These are phyloP conservation scores for Trissolcus brochymenae DNA, from an alignment of 2,888 invertebrate genomes.

Conservation along the genomic window DNA sequence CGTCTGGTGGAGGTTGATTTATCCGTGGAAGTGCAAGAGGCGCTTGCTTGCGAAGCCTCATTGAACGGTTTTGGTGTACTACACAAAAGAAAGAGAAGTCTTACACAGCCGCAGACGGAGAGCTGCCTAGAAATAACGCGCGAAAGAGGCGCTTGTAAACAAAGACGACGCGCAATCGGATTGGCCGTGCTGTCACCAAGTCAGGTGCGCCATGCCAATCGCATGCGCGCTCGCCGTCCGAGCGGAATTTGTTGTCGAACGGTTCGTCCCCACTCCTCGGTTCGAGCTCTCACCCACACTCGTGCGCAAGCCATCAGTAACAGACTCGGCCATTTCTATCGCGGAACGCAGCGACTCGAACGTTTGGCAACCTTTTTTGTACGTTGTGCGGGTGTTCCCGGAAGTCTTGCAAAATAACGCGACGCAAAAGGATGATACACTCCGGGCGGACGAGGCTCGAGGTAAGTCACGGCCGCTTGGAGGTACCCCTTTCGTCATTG, in stretches of 20 bases:
- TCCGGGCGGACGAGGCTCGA: constrained; percentile 76
- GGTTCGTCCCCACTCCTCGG: constrained; percentile 20
- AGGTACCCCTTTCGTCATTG: constrained; percentile 24
- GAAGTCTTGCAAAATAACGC: constrained; percentile 75
- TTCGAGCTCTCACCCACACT: constrained; percentile 47
- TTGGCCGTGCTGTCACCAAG: constrained; percentile 73
- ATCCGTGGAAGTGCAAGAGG: too few species aligned
- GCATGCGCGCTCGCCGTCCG: constrained; percentile 27
- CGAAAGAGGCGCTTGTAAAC: constrained; percentile 70
- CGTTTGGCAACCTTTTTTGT: constrained; percentile 62
- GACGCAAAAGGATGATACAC: constrained; percentile 77
- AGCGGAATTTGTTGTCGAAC: constrained; percentile 54
- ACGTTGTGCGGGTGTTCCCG: constrained; percentile 70
- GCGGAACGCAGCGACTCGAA: constrained; percentile 65
- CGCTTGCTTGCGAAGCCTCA: too few species aligned
- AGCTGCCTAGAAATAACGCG: constrained; percentile 64
- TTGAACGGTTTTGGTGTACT: too few species aligned
- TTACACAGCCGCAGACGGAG: constrained; percentile 24
- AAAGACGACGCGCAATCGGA: constrained; percentile 61
- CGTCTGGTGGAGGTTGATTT: too few species aligned
- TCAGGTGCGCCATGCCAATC: constrained; percentile 63
- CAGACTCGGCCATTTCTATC: constrained; percentile 76
- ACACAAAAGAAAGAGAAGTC: neutral
- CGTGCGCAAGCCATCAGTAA: constrained; percentile 62
- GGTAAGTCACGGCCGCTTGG: constrained; percentile 68